Percentiles rank a stretch among this genome's conserved stretches.
Evolutionary conservation across 2,113 vertebrate species (phyloP).

Genomic region (Cyrtonyx montezumae): DNA sequence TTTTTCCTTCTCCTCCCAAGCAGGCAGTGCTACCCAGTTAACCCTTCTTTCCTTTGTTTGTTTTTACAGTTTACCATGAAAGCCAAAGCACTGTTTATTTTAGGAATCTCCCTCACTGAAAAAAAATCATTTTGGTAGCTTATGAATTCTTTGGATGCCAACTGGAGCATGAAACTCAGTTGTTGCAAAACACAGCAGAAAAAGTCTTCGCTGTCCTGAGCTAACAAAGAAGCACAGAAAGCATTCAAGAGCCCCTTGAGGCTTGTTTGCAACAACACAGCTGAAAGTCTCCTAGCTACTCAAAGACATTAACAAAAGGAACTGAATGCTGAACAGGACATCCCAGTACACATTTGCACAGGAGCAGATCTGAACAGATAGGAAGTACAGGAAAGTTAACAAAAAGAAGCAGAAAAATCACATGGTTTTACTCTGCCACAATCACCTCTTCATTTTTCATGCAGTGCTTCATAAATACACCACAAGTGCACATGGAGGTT

Average conservation of each 20-base stretch:
- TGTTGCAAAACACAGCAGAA: not conserved
- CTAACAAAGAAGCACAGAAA: not conserved
- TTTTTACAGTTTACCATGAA: not conserved
- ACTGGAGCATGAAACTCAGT: not conserved
- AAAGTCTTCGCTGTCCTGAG: not conserved
- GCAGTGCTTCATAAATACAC: not conserved
- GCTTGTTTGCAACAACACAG: not conserved
- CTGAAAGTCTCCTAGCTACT: not conserved
- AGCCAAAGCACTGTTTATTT: not conserved
- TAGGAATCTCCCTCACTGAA: not conserved
- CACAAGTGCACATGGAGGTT: accelerated
- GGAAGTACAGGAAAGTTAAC: not conserved
- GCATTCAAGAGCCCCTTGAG: not conserved
- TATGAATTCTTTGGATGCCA: not conserved
- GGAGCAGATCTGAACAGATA: not conserved
- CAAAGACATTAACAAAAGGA: not conserved
- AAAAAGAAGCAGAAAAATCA: not conserved
- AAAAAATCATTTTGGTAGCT: not conserved
- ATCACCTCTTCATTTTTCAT: not conserved
- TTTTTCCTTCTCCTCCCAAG: not conserved
- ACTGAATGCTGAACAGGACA: not conserved
- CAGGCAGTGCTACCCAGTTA: not conserved
- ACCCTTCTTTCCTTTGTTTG: not conserved
- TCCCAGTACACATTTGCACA: not conserved
- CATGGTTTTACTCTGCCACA: accelerated